Base-by-base conservation (phyloP, 2,113 vertebrate species). In the Synchiropus splendidus region DNA sequence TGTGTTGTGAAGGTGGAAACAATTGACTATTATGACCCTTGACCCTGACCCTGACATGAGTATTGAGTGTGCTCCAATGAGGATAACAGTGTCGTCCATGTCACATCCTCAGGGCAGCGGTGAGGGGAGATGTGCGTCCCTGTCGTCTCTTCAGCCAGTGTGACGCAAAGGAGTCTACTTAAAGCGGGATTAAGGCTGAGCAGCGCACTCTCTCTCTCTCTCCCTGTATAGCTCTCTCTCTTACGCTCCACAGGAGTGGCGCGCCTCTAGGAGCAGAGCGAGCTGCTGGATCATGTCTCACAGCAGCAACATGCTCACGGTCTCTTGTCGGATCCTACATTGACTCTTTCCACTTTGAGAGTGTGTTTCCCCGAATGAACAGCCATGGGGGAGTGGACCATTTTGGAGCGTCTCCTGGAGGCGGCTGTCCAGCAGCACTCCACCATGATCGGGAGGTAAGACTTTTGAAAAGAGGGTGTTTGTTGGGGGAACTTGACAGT, bases 401-500 rank as follows among this genome's bases (percentile, higher is more conserved):
- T 92, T 81, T 74, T 92, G 67, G 90, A 92, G 87, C 86, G 90
- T 76, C 88, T 92, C 78, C 78, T 92, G 85, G 90, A 92, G 80
- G 90, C 90, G 59, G 88, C 90, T 49, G 90, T 92, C 63, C 89
- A 92, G 80, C 90, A 92, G 83, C 90, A 92, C 79, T 90, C 89
- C 74, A 92, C 90, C 75, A 92, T 92, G 90, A 92, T 92, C 66
- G 90, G 90, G 78, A 91, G 90, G 90, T 91, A 87, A 89, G 89
- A 42, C 32, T 43, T 43, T 14, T 2, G 9, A 12, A 9, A 11
- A 42, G 32, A 42, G 9, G 21, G 21, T 4, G 21, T 5, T 27
- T 27, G 8, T 5, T 27, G 8, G 21, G 8, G 21, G 21, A 27
- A 27, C 21, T 27, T 27, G 21, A 27, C 8, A 8, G 21, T 27